Base-by-base conservation (phyloP, 2,888 invertebrate species). In the Athalia rosae region DNA sequence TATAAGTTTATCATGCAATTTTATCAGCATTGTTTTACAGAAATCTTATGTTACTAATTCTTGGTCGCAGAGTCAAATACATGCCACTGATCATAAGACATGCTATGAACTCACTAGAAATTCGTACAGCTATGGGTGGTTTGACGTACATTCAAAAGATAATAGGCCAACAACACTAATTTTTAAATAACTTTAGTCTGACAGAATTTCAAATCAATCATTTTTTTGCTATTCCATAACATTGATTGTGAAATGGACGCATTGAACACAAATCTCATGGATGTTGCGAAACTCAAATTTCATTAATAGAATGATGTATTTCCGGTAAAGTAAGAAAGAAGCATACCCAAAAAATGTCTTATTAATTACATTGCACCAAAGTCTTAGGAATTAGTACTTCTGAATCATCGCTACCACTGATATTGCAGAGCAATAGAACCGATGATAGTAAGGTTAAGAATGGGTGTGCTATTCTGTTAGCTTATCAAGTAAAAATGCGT, bases 361-460 rank as follows among this genome's bases (percentile, higher is more conserved):
- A 28, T 58, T n/a, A 56, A n/a, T 15, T 15, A 43, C 15, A n/a
- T n/a, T 13, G 15, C 9, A 43, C 58, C 45, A 71, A 71, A 71
- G 43, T 76, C 56, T 61, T 66, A 13, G 61, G n/a, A 13, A 66
- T 45, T 28, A 47, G 45, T 69, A 48, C 13, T 69, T 78, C 61
- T 62, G 71, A 78, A 63, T 69, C 76, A 78, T 74, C 53, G 28
- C 13, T 61, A 43, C 9, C 41, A 50, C 62, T n/a, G 45, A 43
- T 6, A 63, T 62, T 62, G 63, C 13, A 76, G 41, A 45, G 73
- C 48, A 62, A 73, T 47, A 11, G 67, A 61, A 41, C 13, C n/a
- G 47, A 62, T 8, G 58, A 64, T 64, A 66, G 64, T 76, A 64
- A 76, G 76, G 76, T 78, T 63, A 74, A 74, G 74, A 74, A 48